These are phyloP conservation scores for Caracal caracal DNA, from an alignment of 2,113 vertebrate genomes.

Conservation along the genomic window DNA sequence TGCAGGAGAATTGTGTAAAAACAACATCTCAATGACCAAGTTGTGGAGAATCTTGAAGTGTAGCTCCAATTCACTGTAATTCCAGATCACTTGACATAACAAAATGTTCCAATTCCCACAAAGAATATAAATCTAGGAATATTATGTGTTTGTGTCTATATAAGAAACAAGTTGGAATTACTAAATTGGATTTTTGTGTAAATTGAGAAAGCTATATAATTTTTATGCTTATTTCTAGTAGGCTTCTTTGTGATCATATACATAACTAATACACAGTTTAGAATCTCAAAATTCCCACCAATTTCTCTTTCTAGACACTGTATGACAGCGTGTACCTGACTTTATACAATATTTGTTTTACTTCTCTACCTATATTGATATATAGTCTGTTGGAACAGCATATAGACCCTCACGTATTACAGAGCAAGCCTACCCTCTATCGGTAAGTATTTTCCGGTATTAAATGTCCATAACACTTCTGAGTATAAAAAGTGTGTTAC, in stretches of 20 bases:
- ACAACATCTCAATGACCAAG: neutral
- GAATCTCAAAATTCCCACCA: conserved; percentile 51
- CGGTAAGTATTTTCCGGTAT: conserved; percentile 85
- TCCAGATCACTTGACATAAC: neutral
- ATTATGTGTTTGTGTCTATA: neutral
- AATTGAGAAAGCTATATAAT: conserved; percentile 11
- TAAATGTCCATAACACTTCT: neutral
- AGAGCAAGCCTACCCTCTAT: conserved; percentile 96
- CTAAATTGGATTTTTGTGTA: conserved; percentile 20
- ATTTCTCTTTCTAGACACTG: conserved; percentile 91
- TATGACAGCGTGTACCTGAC: conserved; percentile 99
- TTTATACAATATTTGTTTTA: conserved; percentile 99
- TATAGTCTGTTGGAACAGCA: conserved; percentile 99
- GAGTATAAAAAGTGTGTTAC: neutral
- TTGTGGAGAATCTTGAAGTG: conserved; percentile 2
- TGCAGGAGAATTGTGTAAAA: neutral
- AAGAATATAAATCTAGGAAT: neutral
- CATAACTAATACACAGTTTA: neutral
- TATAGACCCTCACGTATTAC: conserved; percentile 95
- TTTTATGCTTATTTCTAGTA: conserved; percentile 38
- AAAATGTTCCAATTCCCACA: conserved; percentile 16
- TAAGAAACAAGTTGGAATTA: conserved; percentile 36
- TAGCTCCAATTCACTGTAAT: neutral
- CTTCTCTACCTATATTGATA: conserved; percentile 97
- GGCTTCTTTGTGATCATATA: neutral